Conservation (phyloP, 2,888 invertebrate species). For the Dicyrtomina minuta region DNA sequence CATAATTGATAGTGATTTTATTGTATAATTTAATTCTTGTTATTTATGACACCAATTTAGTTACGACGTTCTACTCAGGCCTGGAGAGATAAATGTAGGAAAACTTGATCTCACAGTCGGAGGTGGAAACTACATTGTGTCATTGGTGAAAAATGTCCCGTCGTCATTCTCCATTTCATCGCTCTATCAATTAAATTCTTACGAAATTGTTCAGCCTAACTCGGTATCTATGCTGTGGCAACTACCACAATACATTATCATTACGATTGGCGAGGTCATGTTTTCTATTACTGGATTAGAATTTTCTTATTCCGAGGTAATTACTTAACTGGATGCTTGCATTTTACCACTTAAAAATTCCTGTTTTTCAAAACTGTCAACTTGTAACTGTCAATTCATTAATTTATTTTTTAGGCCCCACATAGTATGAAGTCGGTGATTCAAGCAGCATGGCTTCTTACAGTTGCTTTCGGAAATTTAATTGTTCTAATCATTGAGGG, state of each 20-base stretch:
- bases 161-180: slow-evolving; percentile 54
- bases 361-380: too few species aligned
- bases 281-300: slow-evolving; percentile 93
- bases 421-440: slow-evolving; percentile 64
- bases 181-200: not conserved
- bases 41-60: slow-evolving; percentile 55
- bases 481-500: slow-evolving; percentile 62
- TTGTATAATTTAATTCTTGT: slow-evolving; percentile 57
- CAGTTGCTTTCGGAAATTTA: slow-evolving; percentile 63
- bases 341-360: too few species aligned
- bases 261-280: slow-evolving; percentile 91
- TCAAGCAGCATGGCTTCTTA: slow-evolving; percentile 63
- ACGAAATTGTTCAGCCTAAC: slow-evolving; percentile 63
- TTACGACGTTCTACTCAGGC: not conserved
- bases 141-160: slow-evolving; percentile 1
- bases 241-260: slow-evolving; percentile 89
- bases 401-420: slow-evolving; percentile 58
- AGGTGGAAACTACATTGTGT: slow-evolving; percentile 25
- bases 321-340: too few species aligned
- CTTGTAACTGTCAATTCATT: too few species aligned
- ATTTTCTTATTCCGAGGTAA: slow-evolving; percentile 85
- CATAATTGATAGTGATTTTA: too few species aligned
- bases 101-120: not conserved
- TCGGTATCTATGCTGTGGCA: slow-evolving; percentile 72
- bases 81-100: not conserved